Conservation (phyloP, 37 sponge, comb jelly and placozoan species). For the Chondrilla cf. caribensis region DNA sequence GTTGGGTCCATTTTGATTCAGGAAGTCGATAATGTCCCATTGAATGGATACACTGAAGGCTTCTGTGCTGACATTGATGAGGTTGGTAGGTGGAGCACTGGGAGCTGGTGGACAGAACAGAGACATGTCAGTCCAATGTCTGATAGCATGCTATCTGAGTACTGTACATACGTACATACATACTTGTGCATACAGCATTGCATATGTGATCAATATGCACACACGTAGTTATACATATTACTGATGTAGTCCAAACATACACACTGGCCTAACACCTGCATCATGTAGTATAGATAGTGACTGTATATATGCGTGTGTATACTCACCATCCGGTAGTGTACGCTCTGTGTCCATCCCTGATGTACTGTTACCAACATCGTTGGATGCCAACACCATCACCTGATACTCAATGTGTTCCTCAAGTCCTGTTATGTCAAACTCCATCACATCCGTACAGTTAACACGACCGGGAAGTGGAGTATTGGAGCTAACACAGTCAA, state of each 20-base stretch:
- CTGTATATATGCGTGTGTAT: too few relatives aligned
- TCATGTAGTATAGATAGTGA: background rate
- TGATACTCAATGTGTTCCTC: constrained; percentile 3
- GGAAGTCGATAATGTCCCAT: constrained; percentile 3
- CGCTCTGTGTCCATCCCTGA: too few relatives aligned
- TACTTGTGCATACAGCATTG: background rate
- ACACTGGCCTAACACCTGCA: too few relatives aligned
- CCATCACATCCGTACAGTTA: background rate
- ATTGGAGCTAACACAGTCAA: background rate
- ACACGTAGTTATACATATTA: background rate
- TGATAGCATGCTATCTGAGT: too few relatives aligned
- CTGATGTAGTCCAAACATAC: background rate
- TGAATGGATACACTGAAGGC: background rate
- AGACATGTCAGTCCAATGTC: too few relatives aligned
- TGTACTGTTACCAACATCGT: constrained; percentile 10
- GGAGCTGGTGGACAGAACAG: too few relatives aligned
- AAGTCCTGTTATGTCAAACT: background rate
- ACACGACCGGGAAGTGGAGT: too few relatives aligned
- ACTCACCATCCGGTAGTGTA: too few relatives aligned
- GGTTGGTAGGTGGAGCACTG: too few relatives aligned
- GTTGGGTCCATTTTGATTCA: constrained; percentile 2
- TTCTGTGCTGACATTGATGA: too few relatives aligned
- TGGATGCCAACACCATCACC: background rate
- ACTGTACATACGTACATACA: background rate
- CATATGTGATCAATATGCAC: background rate